Evolutionary conservation across 2,113 vertebrate species (phyloP), one percentile per base, ranked within the genome.

Genomic region (Piaya cayana): DNA sequence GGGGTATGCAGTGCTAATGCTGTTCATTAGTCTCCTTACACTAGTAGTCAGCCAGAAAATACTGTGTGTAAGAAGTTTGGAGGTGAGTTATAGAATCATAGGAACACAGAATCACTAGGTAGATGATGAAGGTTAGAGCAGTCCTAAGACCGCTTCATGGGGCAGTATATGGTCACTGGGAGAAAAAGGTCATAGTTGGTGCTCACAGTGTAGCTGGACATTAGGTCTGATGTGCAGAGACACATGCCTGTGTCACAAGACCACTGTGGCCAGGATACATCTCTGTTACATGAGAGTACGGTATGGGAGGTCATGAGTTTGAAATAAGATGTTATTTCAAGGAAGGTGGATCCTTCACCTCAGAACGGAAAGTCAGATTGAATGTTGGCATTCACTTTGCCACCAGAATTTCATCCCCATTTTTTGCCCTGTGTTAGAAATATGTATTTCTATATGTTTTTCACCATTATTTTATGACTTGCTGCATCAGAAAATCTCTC

Each of bases 181-280:
- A 69, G 25, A 88, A 83, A 49, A 59, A n/a, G 9, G 5, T 60
- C 26, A 15, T 8, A 52, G 34, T 34, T 75, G 25, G 4, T 36
- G 32, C 43, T 79, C 27, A 37, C 4, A 30, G 21, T 36, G 30
- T 58, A 86, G 30, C 53, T 76, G 34, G 85, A 30, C 8, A 19
- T 76, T 45, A 80, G 19, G 10, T 36, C 45, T 30, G 62, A 0
- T 2, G 1, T 53, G 14, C 13, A 84, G 55, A 42, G 27, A 15
- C 32, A 7, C 53, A 26, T 80, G 29, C 27, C 32, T 88, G 4
- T 67, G 4, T 67, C 32, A 18, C 4, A 21, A 74, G 9, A 59
- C 30, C 1, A 0, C 60, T 37, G 34, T 8, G 18, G 17, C 52
- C 26, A 29, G 50, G 32, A 36, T n/a, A 37, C 22, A 8, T n/a